phyloP scores from a whole-genome alignment of 1,140 invertebrate genomes.

The Eulimnadia texana region DNA sequence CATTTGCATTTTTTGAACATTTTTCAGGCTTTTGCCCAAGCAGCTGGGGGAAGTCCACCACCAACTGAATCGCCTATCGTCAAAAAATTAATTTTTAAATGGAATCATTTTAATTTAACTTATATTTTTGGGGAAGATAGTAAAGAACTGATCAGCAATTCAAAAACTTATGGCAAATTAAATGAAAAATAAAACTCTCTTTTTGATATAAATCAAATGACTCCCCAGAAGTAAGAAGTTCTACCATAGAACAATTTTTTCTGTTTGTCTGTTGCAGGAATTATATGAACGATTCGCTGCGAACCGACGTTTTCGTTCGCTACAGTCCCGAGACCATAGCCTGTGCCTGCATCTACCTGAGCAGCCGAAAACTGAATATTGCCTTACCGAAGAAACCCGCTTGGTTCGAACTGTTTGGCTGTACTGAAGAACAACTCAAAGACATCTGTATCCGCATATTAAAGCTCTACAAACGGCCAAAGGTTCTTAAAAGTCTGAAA shows the following conservation, averaged over 20 bases:
- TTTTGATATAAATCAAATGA: too few relatives aligned
- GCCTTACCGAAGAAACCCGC: conserved; percentile 70
- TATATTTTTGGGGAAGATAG: neutral
- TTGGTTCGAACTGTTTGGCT: conserved; percentile 79
- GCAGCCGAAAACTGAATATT: conserved; percentile 69
- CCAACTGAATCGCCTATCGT: too few relatives aligned
- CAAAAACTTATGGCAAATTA: too few relatives aligned
- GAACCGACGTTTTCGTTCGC: conserved; percentile 91
- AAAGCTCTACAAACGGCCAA: conserved; percentile 62
- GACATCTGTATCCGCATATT: conserved; percentile 73
- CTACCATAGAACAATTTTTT: too few relatives aligned
- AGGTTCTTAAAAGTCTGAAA: too few relatives aligned
- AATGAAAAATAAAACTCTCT: too few relatives aligned
- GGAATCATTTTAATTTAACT: conserved; percentile 7
- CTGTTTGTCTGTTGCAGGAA: conserved; percentile 60
- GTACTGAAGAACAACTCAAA: conserved; percentile 62
- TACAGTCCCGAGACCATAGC: conserved; percentile 95
- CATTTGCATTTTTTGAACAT: neutral
- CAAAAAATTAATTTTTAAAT: too few relatives aligned
- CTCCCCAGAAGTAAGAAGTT: too few relatives aligned
- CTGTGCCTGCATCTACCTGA: conserved; percentile 93
- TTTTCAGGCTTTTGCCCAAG: conserved; percentile 2
- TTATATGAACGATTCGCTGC: conserved; percentile 97
- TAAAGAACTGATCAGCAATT: neutral
- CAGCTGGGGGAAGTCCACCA: neutral